These are phyloP conservation scores for Phymorhynchus buccinoides DNA, from an alignment of 1,140 invertebrate genomes.

Conservation along the genomic window DNA sequence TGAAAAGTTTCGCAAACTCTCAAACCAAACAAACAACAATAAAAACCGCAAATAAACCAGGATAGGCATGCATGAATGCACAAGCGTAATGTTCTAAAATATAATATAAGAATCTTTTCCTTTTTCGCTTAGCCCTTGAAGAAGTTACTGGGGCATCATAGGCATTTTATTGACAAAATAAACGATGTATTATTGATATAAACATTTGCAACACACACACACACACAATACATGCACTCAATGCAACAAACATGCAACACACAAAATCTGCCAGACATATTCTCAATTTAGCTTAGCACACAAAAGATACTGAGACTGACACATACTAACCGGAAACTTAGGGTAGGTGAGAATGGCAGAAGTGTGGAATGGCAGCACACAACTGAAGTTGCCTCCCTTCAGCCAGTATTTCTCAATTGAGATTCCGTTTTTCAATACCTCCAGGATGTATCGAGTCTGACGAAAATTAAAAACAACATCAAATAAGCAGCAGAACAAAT, in stretches of 20 bases:
- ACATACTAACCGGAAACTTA: conserved; percentile 62
- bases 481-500: not conserved
- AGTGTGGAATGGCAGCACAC: conserved; percentile 42
- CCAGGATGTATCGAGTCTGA: conserved; percentile 48
- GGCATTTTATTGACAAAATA: too few relatives aligned
- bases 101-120: too few relatives aligned
- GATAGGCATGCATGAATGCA: too few relatives aligned
- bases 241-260: not conserved
- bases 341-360: conserved; percentile 56
- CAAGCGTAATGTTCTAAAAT: too few relatives aligned
- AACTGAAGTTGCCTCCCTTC: conserved; percentile 53
- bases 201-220: too few relatives aligned
- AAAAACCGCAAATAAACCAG: too few relatives aligned
- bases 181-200: too few relatives aligned
- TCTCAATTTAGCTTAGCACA: too few relatives aligned
- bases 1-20: too few relatives aligned
- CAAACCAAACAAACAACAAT: too few relatives aligned
- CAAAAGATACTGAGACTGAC: not conserved
- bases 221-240: not conserved
- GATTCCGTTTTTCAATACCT: conserved; percentile 57
- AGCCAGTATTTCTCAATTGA: conserved; percentile 59
- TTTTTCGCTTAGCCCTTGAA: too few relatives aligned
- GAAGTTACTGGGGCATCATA: too few relatives aligned
- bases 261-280: not conserved
- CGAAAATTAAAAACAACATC: not conserved